A percentile compares a stretch with the other conserved stretches of the same genome.
Conservation (phyloP, 2,797 vertebrate species). For the Uromys caudimaculatus region DNA sequence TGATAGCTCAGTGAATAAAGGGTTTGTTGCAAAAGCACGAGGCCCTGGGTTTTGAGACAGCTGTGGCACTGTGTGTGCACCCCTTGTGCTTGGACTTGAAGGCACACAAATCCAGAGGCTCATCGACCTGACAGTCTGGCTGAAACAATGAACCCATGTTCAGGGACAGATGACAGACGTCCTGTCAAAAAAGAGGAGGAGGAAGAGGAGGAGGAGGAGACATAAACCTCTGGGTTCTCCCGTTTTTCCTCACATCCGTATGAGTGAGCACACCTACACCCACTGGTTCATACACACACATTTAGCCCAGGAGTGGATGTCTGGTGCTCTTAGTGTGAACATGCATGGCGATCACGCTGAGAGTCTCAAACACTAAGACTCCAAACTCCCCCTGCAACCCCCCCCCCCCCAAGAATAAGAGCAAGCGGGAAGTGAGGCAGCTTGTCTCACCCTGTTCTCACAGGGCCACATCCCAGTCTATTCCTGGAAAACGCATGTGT, state of each 20-base stretch:
- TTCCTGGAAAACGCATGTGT: constrained; percentile 27
- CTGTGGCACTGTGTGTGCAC: not conserved
- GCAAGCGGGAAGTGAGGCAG: constrained; percentile 53
- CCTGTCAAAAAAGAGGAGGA: not conserved
- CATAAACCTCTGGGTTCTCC: not conserved
- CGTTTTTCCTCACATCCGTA: no score
- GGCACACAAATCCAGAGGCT: not conserved
- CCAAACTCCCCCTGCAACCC: not conserved
- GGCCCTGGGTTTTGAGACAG: not conserved
- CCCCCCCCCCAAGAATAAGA: not conserved
- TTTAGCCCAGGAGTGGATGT: not conserved
- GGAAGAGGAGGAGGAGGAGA: no score
- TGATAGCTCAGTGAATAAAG: not conserved
- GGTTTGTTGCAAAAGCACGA: not conserved
- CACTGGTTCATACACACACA: not conserved
- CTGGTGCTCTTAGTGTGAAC: not conserved
- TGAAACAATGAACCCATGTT: not conserved
- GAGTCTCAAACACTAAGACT: not conserved
- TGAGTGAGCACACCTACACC: not conserved
- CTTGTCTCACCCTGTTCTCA: not conserved
- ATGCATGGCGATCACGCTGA: not conserved
- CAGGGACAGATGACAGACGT: not conserved
- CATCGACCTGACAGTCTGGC: not conserved
- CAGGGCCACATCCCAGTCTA: constrained; percentile 29
- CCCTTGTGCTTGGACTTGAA: not conserved